Evolutionary conservation across 2,888 invertebrate genomes (phyloP).

Genomic region (Fissipunctia ypsillon): DNA sequence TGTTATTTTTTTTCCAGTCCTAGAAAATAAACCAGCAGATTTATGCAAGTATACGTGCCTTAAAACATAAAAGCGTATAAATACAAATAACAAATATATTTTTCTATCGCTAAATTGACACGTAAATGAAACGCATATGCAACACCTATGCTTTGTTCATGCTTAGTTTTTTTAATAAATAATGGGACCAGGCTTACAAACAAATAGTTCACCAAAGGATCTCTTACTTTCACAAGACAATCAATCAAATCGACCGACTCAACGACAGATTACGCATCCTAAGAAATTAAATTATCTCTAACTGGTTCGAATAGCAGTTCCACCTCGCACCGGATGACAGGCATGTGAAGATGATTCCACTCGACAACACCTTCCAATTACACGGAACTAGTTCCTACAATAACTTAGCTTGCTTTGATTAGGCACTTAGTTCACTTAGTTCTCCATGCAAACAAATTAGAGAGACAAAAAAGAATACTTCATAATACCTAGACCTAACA

Average conservation of each 20-base stretch:
- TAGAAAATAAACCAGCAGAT: background rate
- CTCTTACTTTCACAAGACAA: background rate
- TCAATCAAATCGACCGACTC: background rate
- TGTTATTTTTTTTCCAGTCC: background rate
- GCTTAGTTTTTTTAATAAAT: no score
- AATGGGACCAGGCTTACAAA: background rate
- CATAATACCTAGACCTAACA: constrained; percentile 33
- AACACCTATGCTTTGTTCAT: background rate
- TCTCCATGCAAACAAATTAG: constrained; percentile 52
- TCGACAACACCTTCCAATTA: constrained; percentile 38
- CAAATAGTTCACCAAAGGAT: background rate
- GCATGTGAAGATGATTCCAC: constrained; percentile 25
- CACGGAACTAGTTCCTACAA: constrained; percentile 37
- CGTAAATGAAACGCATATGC: background rate
- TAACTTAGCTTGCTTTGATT: constrained; percentile 37
- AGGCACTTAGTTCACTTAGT: constrained; percentile 42
- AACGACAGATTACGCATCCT: background rate
- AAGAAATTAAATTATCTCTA: constrained; percentile 2
- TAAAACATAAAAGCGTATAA: background rate
- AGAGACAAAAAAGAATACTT: constrained; percentile 34
- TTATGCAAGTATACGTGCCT: background rate
- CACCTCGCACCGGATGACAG: background rate
- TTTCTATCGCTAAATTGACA: background rate
- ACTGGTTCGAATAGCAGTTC: constrained; percentile 13
- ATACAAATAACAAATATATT: no score